Conservation (phyloP, 2,113 vertebrate genomes). For the Protobothrops mucrosquamatus region DNA sequence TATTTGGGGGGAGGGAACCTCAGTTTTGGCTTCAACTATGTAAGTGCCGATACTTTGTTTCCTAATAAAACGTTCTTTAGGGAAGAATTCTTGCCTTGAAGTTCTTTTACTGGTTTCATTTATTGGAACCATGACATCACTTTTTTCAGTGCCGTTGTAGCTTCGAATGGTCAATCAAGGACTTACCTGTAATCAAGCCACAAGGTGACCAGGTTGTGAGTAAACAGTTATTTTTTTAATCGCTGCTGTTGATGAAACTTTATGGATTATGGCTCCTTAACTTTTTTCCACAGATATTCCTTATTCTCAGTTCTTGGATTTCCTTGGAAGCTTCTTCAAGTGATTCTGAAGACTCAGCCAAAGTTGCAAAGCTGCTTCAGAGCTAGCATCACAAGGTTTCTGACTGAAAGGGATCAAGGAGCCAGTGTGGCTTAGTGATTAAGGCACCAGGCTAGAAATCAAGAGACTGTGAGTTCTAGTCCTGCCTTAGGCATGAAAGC, state of each 20-base stretch:
- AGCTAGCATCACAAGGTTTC: neutral
- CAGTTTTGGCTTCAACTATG: no score
- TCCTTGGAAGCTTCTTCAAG: neutral
- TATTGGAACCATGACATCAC: no score
- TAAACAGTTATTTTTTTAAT: neutral
- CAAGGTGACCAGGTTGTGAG: neutral
- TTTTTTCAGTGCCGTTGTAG: no score
- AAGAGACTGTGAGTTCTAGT: neutral
- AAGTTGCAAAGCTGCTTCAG: neutral
- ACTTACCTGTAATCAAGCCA: neutral
- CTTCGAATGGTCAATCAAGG: no score
- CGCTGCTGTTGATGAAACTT: neutral
- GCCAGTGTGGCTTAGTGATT: no score
- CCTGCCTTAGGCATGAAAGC: neutral
- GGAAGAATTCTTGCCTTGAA: no score
- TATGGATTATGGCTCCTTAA: neutral
- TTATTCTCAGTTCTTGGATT: neutral
- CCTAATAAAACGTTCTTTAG: no score
- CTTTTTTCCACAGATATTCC: neutral
- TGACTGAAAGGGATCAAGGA: neutral
- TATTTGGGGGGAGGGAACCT: no score
- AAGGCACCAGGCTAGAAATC: neutral
- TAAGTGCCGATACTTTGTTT: no score
- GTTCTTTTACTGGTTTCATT: no score
- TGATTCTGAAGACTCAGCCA: neutral